Percentiles rank a stretch among this genome's conserved stretches.
These are phyloP conservation scores for Climacteris rufus DNA, from an alignment of 2,113 vertebrate species.

Conservation along the genomic window DNA sequence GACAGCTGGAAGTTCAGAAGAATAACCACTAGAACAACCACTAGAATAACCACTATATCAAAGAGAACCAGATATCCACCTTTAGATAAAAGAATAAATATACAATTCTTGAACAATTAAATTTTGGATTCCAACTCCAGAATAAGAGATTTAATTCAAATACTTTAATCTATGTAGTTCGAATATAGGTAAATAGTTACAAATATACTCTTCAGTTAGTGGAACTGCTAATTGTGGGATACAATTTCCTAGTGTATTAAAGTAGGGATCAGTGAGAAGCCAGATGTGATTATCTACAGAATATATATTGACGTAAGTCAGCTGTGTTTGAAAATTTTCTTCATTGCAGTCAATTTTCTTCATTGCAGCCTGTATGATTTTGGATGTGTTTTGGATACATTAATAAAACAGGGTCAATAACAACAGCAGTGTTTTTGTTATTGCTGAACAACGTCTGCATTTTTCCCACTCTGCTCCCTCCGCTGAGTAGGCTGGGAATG, in stretches of 20 bases:
- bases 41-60: not conserved
- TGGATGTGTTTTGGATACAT: not conserved
- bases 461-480: not conserved
- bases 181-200: not conserved
- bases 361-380: fast-evolving
- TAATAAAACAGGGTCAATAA: not conserved
- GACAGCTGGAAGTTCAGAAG: not conserved
- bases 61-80: not conserved
- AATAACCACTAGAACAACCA: not conserved
- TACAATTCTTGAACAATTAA: not conserved
- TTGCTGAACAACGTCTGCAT: not conserved
- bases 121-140: not conserved
- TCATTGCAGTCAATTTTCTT: not conserved
- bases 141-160: not conserved
- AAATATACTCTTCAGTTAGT: not conserved
- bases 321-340: not conserved
- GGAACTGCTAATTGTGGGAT: not conserved
- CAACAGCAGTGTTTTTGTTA: not conserved
- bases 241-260: not conserved
- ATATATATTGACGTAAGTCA: not conserved
- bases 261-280: not conserved
- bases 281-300: not conserved
- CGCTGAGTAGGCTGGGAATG: fast-evolving
- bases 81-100: not conserved
- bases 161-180: not conserved